phyloP scores from a whole-genome alignment of 92 coral and sea anemone genomes.

The Phenganax subtilis region DNA sequence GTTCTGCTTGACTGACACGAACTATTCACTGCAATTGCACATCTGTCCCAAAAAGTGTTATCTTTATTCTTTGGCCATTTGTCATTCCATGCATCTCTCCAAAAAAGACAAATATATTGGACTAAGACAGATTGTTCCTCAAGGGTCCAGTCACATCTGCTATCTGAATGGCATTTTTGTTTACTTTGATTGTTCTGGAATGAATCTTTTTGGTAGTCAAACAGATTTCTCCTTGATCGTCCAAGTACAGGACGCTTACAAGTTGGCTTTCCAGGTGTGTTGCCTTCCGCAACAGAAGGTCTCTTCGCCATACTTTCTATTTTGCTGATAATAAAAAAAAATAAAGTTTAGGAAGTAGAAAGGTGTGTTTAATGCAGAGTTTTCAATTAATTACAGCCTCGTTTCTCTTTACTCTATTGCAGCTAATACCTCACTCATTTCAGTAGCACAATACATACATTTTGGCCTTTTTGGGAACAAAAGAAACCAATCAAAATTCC shows the following conservation, averaged over 20 bases:
- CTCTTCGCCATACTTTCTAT: slow-evolving; percentile 44
- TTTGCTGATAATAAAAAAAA: not conserved
- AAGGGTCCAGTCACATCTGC: slow-evolving; percentile 28
- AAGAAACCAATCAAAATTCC: not conserved
- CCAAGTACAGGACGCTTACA: not conserved
- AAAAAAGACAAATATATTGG: slow-evolving; percentile 52
- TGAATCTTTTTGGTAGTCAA: not conserved
- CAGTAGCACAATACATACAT: too few species aligned
- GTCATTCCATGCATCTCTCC: slow-evolving; percentile 45
- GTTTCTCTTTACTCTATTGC: too few species aligned
- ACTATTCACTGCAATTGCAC: slow-evolving; percentile 49
- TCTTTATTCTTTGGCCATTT: slow-evolving; percentile 49
- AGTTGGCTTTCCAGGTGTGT: slow-evolving; percentile 43
- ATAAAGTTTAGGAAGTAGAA: too few species aligned
- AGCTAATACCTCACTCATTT: too few species aligned
- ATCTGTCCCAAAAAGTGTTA: slow-evolving; percentile 37
- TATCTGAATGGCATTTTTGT: not conserved
- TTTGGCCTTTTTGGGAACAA: too few species aligned
- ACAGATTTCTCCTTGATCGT: not conserved
- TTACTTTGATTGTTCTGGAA: not conserved
- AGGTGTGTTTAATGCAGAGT: too few species aligned
- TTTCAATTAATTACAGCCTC: too few species aligned
- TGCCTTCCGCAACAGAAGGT: slow-evolving; percentile 18
- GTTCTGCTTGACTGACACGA: slow-evolving; percentile 45
- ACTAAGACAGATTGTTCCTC: slow-evolving; percentile 43